Percentiles rank a stretch among this genome's conserved stretches.
phyloP scores from a whole-genome alignment of 2,888 invertebrate genomes.

The Nebria salina region DNA sequence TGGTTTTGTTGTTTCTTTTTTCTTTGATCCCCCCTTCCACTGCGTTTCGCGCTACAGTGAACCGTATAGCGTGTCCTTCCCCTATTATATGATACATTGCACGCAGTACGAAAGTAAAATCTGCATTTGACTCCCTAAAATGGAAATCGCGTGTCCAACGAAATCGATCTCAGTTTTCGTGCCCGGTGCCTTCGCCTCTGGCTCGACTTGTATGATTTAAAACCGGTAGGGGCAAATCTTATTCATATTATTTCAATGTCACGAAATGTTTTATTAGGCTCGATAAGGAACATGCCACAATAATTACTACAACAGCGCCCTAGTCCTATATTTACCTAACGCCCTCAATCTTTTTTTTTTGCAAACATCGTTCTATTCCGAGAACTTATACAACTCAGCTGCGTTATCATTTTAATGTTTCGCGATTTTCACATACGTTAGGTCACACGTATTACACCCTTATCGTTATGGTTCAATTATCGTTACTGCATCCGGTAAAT shows the following conservation, averaged over 20 bases:
- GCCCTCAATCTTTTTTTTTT: slow-evolving; percentile 12
- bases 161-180: slow-evolving; percentile 38
- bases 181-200: slow-evolving; percentile 28
- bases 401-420: not conserved
- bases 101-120: slow-evolving; percentile 57
- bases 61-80: slow-evolving; percentile 54
- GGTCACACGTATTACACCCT: not conserved
- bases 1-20: not conserved
- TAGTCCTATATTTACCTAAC: slow-evolving; percentile 5
- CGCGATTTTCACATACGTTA: not conserved
- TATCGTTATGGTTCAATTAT: slow-evolving; percentile 2
- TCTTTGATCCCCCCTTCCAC: not conserved
- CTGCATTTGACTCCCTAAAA: slow-evolving; percentile 55
- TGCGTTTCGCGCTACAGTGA: not conserved
- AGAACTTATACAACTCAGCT: not conserved
- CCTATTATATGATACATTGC: slow-evolving; percentile 54
- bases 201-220: slow-evolving; percentile 44
- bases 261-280: slow-evolving; percentile 36
- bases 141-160: slow-evolving; percentile 52
- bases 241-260: slow-evolving; percentile 46
- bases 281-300: slow-evolving; percentile 36
- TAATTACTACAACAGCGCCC: slow-evolving; percentile 21
- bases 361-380: not conserved
- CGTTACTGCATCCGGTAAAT: slow-evolving; percentile 26
- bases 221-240: slow-evolving; percentile 37